Evolutionary conservation across 1,140 invertebrate species (phyloP), one percentile per base, ranked within the genome.

Genomic region (Potamilus streckersoni): DNA sequence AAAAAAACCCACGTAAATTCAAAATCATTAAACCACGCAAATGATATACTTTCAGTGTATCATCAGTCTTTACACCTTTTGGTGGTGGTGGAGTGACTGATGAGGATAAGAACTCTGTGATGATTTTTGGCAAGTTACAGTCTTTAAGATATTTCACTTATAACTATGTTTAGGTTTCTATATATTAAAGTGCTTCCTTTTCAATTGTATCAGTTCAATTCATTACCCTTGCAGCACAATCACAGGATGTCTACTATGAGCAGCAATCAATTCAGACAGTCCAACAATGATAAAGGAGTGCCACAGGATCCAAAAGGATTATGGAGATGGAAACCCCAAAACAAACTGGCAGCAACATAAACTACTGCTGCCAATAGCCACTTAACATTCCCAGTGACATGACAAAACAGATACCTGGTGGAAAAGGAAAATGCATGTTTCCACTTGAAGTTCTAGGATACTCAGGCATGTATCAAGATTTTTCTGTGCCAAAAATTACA

Each of bases 361-460:
- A 31, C 27, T 31, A 2, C 2, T 31, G 27, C 27, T 31, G 27
- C 27, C 87, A 92, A 91, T 14, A 78, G 83, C 23, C 82, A 62
- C 70, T 86, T 16, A 85, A 87, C 80, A 31, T 74, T 79, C 27
- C 76, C 80, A 49, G 83, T 38, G 83, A 84, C 63, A 82, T 87
- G 38, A 76, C 76, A 59, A 75, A 69, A 56, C 79, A 71, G 19
- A 82, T 85, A 71, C 90, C 91, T 56, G 94, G 95, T 79, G 93
- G 93, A 73, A 95, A 95, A 87, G 93, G 94, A 23, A 92, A 94
- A 84, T 91, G 95, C 77, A 93, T 93, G 88, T 93, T 93, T 66
- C 92, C 94, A 16, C 93, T 94, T 90, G 91, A 94, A 20, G 94
- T 94, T 90, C 91, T 94, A 20, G 93, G 93, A 73, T 94, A 94